Conservation (phyloP, 2,113 vertebrate species). For the Pelodiscus sinensis region DNA sequence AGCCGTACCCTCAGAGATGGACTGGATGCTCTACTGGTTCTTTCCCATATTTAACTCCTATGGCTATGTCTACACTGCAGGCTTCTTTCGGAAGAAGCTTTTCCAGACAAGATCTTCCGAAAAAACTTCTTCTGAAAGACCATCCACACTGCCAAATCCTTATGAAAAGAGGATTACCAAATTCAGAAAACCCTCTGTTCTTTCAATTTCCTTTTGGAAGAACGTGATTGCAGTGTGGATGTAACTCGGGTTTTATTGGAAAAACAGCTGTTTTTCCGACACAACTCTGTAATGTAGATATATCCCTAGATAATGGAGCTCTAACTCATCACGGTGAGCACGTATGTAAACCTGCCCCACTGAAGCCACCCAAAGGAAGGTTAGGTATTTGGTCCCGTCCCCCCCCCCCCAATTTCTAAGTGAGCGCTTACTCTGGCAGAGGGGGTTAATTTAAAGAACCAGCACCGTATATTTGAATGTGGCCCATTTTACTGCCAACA, state of each 20-base stretch:
- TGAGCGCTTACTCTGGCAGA: fast-evolving
- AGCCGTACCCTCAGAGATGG: neutral
- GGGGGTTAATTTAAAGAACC: neutral
- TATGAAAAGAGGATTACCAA: too few species aligned
- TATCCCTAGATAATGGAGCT: neutral
- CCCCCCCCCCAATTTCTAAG: neutral
- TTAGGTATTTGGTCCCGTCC: neutral
- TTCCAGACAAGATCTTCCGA: too few species aligned
- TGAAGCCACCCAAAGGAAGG: neutral
- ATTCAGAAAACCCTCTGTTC: too few species aligned
- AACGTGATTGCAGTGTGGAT: too few species aligned
- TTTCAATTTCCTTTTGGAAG: too few species aligned
- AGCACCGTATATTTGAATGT: neutral
- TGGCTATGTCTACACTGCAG: too few species aligned
- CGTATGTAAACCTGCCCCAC: neutral
- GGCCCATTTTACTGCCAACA: neutral
- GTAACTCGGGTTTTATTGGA: too few species aligned
- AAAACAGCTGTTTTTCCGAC: too few species aligned
- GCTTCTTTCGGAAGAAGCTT: too few species aligned
- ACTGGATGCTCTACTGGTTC: neutral
- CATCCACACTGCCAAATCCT: too few species aligned
- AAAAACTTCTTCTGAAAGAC: too few species aligned
- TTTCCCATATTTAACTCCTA: neutral
- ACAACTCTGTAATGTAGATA: too few species aligned
- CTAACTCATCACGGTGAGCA: neutral